Conservation (phyloP, 2,888 invertebrate species). For the Phaedon cochleariae region DNA sequence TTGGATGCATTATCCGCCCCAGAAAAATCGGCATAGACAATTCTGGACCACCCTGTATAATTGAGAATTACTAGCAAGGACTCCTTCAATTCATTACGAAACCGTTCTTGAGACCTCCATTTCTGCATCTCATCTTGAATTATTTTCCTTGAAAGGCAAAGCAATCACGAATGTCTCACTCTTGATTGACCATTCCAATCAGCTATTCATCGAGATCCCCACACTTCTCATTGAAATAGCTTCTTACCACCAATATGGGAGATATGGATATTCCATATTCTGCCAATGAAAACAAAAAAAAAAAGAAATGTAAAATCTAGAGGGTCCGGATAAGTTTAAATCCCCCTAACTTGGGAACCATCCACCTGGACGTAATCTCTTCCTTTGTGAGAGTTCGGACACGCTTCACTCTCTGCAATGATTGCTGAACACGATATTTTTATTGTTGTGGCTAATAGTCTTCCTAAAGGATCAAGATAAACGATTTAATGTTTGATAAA, state of each 20-base stretch:
- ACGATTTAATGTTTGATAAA: constrained; percentile 10
- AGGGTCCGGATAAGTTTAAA: constrained; percentile 24
- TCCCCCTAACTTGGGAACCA: constrained; percentile 32
- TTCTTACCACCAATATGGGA: constrained; percentile 3
- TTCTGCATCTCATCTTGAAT: background rate
- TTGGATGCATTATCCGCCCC: too few species aligned
- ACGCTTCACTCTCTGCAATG: constrained; percentile 28
- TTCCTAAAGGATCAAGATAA: background rate
- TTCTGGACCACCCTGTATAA: too few species aligned
- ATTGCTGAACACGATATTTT: constrained; percentile 39
- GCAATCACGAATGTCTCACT: background rate
- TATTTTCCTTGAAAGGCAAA: background rate
- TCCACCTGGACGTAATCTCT: constrained; percentile 35
- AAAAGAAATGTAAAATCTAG: constrained; percentile 18
- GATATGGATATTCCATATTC: constrained; percentile 13
- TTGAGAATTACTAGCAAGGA: too few species aligned
- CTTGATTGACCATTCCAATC: constrained; percentile 18
- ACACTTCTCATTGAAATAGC: background rate
- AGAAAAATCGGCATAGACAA: too few species aligned
- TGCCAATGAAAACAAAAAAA: background rate
- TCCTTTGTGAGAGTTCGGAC: constrained; percentile 29
- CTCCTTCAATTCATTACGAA: too few species aligned
- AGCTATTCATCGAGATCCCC: constrained; percentile 1
- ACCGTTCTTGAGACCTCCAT: background rate
- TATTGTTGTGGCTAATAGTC: constrained; percentile 30